These are phyloP conservation scores for Phocoena phocoena DNA, from an alignment of 2,113 vertebrate species.

Conservation along the genomic window DNA sequence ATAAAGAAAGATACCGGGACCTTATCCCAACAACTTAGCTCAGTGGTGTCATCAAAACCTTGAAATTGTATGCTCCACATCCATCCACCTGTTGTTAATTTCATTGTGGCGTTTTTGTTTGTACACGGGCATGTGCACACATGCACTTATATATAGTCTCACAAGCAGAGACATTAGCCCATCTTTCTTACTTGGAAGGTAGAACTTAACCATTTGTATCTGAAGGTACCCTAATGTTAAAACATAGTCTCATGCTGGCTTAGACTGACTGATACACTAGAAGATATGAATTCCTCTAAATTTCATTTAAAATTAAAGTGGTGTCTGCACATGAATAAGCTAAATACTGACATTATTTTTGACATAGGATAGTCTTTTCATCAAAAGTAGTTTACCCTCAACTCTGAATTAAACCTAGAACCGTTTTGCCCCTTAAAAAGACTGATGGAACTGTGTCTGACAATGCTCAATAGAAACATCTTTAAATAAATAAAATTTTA, in stretches of 20 bases:
- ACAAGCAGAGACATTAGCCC: neutral
- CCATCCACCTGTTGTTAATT: neutral
- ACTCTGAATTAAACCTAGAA: constrained; percentile 35
- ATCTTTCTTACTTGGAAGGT: neutral
- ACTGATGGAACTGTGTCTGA: neutral
- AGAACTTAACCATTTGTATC: neutral
- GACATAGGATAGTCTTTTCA: neutral
- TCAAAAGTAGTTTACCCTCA: constrained; percentile 9
- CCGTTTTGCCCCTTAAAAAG: neutral
- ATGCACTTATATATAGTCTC: fast-evolving
- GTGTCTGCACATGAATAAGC: neutral
- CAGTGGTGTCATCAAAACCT: neutral
- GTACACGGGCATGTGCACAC: fast-evolving
- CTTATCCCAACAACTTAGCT: neutral
- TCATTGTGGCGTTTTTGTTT: neutral
- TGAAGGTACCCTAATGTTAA: neutral
- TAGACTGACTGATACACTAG: neutral
- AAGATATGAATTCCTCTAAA: neutral
- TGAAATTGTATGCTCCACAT: neutral
- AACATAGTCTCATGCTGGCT: neutral
- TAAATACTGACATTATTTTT: constrained; percentile 35
- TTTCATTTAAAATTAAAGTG: constrained; percentile 31
- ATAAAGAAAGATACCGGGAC: neutral
- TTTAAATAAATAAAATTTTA: constrained; percentile 40
- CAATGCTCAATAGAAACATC: neutral